Conservation (phyloP, 2,113 vertebrate species). For the Xenopus borealis region DNA sequence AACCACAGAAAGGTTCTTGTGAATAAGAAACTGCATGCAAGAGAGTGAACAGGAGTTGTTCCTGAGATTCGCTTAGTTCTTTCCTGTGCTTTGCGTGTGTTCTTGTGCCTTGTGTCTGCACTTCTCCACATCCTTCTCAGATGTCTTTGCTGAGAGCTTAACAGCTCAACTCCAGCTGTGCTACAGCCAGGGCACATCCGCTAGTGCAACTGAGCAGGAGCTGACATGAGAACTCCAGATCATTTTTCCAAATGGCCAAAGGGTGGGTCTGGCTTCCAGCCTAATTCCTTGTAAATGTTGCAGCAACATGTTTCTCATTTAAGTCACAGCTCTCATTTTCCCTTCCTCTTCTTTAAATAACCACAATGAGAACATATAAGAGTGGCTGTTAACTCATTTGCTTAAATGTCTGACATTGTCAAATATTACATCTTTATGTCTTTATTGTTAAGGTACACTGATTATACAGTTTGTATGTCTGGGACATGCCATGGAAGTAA, state of each 20-base stretch:
- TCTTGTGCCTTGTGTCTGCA: neutral
- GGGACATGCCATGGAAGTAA: too few relatives aligned
- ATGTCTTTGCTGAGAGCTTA: constrained; percentile 72
- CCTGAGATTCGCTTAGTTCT: neutral
- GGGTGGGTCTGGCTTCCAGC: constrained; percentile 62
- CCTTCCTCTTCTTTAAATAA: too few relatives aligned
- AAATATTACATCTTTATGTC: too few relatives aligned
- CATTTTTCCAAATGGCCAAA: constrained; percentile 59
- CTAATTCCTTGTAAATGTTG: constrained; percentile 74
- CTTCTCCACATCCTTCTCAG: constrained; percentile 57
- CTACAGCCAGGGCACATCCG: constrained; percentile 85
- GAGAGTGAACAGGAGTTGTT: too few relatives aligned
- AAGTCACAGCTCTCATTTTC: constrained; percentile 27
- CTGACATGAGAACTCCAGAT: constrained; percentile 67
- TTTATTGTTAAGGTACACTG: too few relatives aligned
- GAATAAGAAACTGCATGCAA: too few relatives aligned
- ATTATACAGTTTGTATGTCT: too few relatives aligned
- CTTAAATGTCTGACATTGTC: too few relatives aligned
- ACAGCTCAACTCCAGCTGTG: constrained; percentile 81
- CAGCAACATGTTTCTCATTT: constrained; percentile 81
- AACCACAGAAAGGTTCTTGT: too few relatives aligned
- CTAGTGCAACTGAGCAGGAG: constrained; percentile 77
- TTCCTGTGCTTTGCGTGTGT: constrained; percentile 1
- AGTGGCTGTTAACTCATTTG: too few relatives aligned
- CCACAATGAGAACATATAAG: too few relatives aligned